Conservation (phyloP, 2,888 invertebrate species). For the Stenurella melanura region DNA sequence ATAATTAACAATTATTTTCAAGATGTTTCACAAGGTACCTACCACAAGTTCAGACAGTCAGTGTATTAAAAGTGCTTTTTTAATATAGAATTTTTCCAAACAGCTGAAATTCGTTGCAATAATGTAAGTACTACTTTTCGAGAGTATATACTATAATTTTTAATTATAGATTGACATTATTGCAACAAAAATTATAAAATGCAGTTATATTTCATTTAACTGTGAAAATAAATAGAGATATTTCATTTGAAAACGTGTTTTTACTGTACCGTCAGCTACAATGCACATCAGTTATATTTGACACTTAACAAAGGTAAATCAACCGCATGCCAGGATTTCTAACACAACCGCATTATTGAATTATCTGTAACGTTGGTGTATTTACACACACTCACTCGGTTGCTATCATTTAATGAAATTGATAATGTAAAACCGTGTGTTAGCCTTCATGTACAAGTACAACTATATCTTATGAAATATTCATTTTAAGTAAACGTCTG, state of each 20-base stretch:
- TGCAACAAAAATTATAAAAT: too few species aligned
- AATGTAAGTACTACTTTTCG: too few species aligned
- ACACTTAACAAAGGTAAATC: background rate
- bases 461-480: slow-evolving; percentile 19
- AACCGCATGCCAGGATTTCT: background rate
- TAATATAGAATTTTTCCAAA: too few species aligned
- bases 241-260: background rate
- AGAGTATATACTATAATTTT: too few species aligned
- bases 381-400: background rate
- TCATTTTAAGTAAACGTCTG: slow-evolving; percentile 22
- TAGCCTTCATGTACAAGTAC: background rate
- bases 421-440: slow-evolving; percentile 6
- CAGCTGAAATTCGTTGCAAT: too few species aligned
- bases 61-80: too few species aligned
- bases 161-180: too few species aligned
- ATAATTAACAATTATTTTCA: too few species aligned
- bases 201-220: too few species aligned
- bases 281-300: background rate
- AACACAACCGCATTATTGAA: background rate
- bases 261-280: background rate
- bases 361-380: background rate
- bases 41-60: too few species aligned
- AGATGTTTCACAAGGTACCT: too few species aligned
- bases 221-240: background rate
- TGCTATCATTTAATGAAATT: slow-evolving; percentile 8